Conservation (phyloP, 2,113 vertebrate species). For the Pterophyllum scalare region DNA sequence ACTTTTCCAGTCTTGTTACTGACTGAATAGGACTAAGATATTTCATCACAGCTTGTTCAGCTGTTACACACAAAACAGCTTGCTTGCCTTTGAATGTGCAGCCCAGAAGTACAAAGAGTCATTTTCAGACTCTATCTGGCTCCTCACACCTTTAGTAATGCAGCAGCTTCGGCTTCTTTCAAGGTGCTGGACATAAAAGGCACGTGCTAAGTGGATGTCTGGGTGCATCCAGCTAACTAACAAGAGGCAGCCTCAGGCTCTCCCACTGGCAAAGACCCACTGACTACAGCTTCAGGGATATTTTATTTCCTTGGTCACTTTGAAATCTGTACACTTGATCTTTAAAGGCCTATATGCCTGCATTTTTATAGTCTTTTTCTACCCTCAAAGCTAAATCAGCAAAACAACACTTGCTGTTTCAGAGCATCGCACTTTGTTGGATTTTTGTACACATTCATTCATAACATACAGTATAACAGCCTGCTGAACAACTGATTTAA, state of each 20-base stretch:
- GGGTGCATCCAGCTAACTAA: constrained; percentile 24
- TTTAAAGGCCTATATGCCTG: constrained; percentile 28
- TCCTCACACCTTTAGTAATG: constrained; percentile 32
- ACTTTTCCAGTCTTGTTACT: background rate
- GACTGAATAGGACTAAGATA: background rate
- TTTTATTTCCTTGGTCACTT: constrained; percentile 9
- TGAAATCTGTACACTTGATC: constrained; percentile 7
- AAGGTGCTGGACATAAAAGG: constrained; percentile 36
- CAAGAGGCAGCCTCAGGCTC: constrained; percentile 20
- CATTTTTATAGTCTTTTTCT: background rate
- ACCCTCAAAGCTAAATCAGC: constrained; percentile 14
- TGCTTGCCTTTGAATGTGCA: background rate
- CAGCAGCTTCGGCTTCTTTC: constrained; percentile 35
- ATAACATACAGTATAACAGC: background rate
- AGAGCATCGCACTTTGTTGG: background rate
- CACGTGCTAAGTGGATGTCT: constrained; percentile 36
- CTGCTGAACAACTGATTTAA: background rate
- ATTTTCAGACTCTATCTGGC: constrained; percentile 11
- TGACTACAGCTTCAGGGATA: constrained; percentile 5
- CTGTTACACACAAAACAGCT: background rate
- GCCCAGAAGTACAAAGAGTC: background rate
- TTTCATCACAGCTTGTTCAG: background rate
- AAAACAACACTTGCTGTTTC: constrained; percentile 11
- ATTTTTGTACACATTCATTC: background rate
- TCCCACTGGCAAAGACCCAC: constrained; percentile 20